These are phyloP conservation scores for Paratrypauchen microcephalus DNA, from an alignment of 2,797 vertebrate species.

Conservation along the genomic window DNA sequence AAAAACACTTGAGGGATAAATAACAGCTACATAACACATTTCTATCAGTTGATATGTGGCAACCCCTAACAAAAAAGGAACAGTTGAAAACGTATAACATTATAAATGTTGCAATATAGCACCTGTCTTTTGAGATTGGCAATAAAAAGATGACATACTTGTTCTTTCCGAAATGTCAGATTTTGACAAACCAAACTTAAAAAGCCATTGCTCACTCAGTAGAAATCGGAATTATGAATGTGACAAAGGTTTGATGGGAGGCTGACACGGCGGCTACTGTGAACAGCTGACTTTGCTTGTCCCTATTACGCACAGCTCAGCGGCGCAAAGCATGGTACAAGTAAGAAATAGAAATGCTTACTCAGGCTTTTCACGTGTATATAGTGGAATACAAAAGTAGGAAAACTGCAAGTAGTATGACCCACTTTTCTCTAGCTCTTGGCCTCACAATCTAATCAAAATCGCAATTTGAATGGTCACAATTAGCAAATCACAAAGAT, in stretches of 20 bases:
- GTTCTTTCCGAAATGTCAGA: background rate
- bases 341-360: slow-evolving; percentile 45
- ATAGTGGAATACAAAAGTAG: slow-evolving; percentile 33
- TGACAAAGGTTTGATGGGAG: slow-evolving; percentile 24
- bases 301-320: slow-evolving; percentile 31
- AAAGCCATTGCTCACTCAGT: slow-evolving; percentile 1
- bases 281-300: slow-evolving; percentile 13
- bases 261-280: background rate
- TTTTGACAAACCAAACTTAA: background rate
- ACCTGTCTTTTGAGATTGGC: background rate
- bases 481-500: no score
- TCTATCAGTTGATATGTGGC: background rate
- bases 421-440: slow-evolving; percentile 45
- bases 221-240: slow-evolving; percentile 22
- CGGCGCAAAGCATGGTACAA: slow-evolving; percentile 14
- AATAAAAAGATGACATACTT: background rate
- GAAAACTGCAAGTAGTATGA: slow-evolving; percentile 58
- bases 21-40: no score
- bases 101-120: background rate
- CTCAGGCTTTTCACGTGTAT: slow-evolving; percentile 52
- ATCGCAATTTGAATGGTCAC: no score
- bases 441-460: slow-evolving; percentile 24
- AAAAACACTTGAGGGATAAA: no score
- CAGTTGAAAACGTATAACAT: no score
- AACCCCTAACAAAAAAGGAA: background rate